Evolutionary conservation across 2,797 vertebrate species (phyloP).

Genomic region (Tragopan temminckii): DNA sequence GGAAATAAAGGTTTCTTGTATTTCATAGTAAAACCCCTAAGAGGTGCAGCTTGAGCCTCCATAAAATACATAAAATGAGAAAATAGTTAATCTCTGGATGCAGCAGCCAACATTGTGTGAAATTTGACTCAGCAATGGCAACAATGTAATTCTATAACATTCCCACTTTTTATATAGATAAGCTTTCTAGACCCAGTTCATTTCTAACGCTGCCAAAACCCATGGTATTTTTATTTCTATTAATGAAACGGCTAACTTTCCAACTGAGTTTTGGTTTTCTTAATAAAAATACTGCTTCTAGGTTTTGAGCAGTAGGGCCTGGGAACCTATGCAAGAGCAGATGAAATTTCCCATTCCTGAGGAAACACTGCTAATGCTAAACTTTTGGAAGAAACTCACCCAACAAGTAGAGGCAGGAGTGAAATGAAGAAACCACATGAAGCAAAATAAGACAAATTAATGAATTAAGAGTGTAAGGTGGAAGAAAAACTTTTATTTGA

Average conservation of each 20-base stretch:
- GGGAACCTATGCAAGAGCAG: neutral
- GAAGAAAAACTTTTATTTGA: neutral
- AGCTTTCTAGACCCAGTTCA: neutral
- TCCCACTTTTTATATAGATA: neutral
- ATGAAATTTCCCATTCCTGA: neutral
- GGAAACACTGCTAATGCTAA: neutral
- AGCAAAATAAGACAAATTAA: neutral
- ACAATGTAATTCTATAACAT: neutral
- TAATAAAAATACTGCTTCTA: neutral
- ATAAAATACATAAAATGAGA: conserved; percentile 1
- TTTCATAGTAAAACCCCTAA: neutral
- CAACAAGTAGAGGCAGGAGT: neutral
- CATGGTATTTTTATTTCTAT: neutral
- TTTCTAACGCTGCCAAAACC: neutral
- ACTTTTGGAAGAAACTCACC: neutral
- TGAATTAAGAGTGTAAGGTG: neutral
- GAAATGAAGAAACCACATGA: neutral
- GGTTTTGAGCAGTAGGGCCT: neutral
- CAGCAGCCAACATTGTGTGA: neutral
- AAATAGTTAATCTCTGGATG: neutral
- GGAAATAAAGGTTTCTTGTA: neutral
- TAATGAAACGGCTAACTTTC: neutral
- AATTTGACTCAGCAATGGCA: neutral
- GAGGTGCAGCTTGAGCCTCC: neutral
- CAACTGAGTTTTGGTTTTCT: neutral